Percentiles rank a stretch among this genome's conserved stretches.
These are phyloP conservation scores for Procapra przewalskii DNA, from an alignment of 2,113 vertebrate genomes.

Conservation along the genomic window DNA sequence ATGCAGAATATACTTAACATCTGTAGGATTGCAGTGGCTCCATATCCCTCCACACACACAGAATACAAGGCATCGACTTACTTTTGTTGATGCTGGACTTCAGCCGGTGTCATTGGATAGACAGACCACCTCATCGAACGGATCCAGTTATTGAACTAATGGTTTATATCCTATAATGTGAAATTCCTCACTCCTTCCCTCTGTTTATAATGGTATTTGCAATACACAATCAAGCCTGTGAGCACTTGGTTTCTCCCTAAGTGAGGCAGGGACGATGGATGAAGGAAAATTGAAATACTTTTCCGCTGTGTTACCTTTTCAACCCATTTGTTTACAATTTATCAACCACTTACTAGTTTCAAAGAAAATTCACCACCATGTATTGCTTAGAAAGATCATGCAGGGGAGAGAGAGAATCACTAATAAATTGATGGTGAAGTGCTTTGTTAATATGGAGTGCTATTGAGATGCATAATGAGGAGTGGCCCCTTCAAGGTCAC, in stretches of 20 bases:
- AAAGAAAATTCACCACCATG: not conserved
- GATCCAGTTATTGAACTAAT: conserved; percentile 21
- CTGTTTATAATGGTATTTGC: conserved; percentile 14
- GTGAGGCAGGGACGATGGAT: conserved; percentile 1
- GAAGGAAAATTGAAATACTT: conserved; percentile 52
- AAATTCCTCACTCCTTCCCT: not conserved
- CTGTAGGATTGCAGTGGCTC: not conserved
- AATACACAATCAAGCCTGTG: not conserved
- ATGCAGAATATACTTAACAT: not conserved
- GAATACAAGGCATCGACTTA: not conserved
- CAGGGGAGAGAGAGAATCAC: conserved; percentile 48
- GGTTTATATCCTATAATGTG: not conserved
- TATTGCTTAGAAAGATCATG: conserved; percentile 56
- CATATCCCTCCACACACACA: rapidly evolving
- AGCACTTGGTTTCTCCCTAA: conserved; percentile 30
- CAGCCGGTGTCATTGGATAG: not conserved
- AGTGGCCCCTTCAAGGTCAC: conserved; percentile 33
- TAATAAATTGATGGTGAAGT: conserved; percentile 54
- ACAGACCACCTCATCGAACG: not conserved
- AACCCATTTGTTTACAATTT: conserved; percentile 58
- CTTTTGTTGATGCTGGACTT: conserved; percentile 12
- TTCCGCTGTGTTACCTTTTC: conserved; percentile 37
- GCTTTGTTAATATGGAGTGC: conserved; percentile 47
- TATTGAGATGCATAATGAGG: conserved; percentile 26
- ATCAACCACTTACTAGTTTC: conserved; percentile 40